Percentiles rank a stretch among this genome's conserved stretches.
Conservation (phyloP, 2,888 invertebrate genomes). For the Caenorhabditis becei region DNA sequence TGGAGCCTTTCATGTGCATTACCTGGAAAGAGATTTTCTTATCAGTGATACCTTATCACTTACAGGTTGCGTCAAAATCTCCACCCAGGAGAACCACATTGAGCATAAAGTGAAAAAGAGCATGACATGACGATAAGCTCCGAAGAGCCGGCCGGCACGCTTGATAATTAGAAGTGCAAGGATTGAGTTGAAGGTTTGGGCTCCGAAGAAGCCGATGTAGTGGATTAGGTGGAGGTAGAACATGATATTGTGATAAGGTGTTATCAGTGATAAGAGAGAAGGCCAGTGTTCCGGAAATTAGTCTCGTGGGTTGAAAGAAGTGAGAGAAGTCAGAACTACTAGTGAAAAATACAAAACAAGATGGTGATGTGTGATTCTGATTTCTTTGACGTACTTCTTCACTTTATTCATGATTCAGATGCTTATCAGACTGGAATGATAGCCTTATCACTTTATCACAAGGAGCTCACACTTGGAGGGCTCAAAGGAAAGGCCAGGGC, state of each 20-base stretch:
- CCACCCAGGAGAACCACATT: conserved; percentile 14
- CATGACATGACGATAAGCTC: conserved; percentile 23
- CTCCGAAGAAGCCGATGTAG: conserved; percentile 8
- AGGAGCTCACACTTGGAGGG: too few species aligned
- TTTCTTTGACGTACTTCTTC: too few species aligned
- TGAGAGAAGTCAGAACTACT: too few species aligned
- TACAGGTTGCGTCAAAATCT: conserved; percentile 10
- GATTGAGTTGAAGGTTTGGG: conserved; percentile 12
- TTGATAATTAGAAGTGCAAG: neutral
- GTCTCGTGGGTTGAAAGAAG: too few species aligned
- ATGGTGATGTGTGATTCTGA: too few species aligned
- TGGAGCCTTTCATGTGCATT: neutral
- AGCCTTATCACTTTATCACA: too few species aligned
- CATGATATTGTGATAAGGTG: neutral
- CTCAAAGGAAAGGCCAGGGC: too few species aligned
- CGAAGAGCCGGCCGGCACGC: conserved; percentile 16
- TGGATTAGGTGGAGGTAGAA: conserved; percentile 24
- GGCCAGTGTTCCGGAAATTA: neutral
- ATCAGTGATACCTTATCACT: too few species aligned
- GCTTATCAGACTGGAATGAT: too few species aligned
- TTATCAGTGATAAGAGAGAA: neutral
- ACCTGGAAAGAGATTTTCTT: neutral
- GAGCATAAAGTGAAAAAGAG: conserved; percentile 13
- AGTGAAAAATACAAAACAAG: too few species aligned
- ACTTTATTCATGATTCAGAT: too few species aligned